Percentiles rank a stretch among this genome's conserved stretches.
These are phyloP conservation scores for Diacarnus erythraeanus DNA, from an alignment of 37 sponge, comb jelly and placozoan genomes.

Conservation along the genomic window DNA sequence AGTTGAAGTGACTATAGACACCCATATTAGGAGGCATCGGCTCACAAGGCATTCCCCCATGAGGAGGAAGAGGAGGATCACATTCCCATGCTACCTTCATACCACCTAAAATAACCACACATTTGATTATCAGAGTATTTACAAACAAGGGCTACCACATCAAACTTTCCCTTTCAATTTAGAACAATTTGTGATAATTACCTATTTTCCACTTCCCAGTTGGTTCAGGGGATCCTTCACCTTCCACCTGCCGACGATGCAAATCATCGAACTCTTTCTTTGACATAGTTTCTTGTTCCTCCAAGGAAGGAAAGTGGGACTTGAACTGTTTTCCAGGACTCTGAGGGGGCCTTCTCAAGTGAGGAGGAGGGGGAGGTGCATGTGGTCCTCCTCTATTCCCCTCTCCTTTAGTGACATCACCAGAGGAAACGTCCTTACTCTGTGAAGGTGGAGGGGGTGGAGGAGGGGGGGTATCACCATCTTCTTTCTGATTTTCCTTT, in stretches of 20 bases:
- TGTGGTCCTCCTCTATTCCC: neutral
- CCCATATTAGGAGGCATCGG: neutral
- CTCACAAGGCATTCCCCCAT: neutral
- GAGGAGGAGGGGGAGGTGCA: neutral
- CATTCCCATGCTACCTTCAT: neutral
- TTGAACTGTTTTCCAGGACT: slow-evolving; percentile 36
- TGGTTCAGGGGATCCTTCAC: neutral
- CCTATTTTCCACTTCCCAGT: neutral
- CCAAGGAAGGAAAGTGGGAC: slow-evolving; percentile 66
- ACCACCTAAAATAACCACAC: too few species aligned
- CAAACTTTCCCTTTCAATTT: too few species aligned
- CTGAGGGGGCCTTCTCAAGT: neutral
- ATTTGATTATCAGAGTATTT: too few species aligned
- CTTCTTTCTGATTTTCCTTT: slow-evolving; percentile 38
- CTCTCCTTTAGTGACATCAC: neutral
- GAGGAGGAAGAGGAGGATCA: slow-evolving; percentile 11
- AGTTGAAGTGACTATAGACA: neutral
- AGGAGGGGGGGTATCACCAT: neutral
- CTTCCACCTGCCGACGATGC: slow-evolving; percentile 28
- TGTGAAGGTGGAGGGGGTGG: neutral
- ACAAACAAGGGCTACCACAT: too few species aligned
- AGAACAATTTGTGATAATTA: neutral
- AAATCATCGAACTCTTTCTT: slow-evolving; percentile 57
- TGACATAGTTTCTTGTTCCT: slow-evolving; percentile 54
- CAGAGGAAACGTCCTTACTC: neutral